These are phyloP conservation scores for Heliconius nattereri DNA, from an alignment of 1,140 invertebrate species.

Conservation along the genomic window DNA sequence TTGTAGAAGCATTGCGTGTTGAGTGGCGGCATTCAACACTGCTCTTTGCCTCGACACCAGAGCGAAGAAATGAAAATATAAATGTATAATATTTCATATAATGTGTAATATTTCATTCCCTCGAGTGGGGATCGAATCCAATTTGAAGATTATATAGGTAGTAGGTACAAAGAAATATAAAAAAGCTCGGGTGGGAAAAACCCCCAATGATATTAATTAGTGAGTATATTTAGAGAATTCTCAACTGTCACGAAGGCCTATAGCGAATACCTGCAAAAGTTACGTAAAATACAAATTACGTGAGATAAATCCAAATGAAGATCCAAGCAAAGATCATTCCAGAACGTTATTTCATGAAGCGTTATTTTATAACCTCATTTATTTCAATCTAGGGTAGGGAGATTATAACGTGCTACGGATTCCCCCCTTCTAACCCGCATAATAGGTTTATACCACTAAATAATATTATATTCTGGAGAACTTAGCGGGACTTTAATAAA, in stretches of 20 bases:
- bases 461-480: constrained; percentile 20
- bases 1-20: too few relatives aligned
- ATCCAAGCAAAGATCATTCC: not conserved
- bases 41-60: too few relatives aligned
- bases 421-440: constrained; percentile 8
- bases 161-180: not conserved
- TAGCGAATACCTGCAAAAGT: too few relatives aligned
- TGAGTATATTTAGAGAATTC: not conserved
- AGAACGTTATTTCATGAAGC: constrained; percentile 16
- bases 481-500: constrained; percentile 28
- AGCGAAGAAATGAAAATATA: too few relatives aligned
- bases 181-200: not conserved
- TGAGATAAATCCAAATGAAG: not conserved
- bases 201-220: too few relatives aligned
- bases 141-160: too few relatives aligned
- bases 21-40: too few relatives aligned
- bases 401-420: constrained; percentile 23
- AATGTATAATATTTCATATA: too few relatives aligned
- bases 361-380: constrained; percentile 27
- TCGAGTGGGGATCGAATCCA: too few relatives aligned
- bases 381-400: constrained; percentile 24
- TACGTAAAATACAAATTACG: not conserved
- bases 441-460: constrained; percentile 20
- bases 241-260: not conserved
- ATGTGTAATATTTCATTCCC: too few relatives aligned